Conservation (phyloP, 2,113 vertebrate species). For the Indicator maculatus region DNA sequence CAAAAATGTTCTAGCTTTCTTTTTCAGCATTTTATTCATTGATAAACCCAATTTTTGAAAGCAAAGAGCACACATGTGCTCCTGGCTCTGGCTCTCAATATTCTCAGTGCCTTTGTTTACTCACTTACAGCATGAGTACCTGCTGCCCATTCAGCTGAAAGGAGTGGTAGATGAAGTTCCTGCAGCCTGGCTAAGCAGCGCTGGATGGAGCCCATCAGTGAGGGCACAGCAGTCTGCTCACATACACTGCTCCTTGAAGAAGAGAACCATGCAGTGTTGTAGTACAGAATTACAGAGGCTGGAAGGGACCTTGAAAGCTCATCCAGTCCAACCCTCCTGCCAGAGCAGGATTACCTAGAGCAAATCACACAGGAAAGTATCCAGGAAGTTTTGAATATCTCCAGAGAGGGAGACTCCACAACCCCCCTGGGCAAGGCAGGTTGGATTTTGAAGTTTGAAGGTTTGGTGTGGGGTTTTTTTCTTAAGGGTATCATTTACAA, state of each 20-base stretch:
- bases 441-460: not conserved
- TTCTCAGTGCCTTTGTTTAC: not conserved
- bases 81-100: not conserved
- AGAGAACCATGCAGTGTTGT: not conserved
- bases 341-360: no score
- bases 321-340: no score
- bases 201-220: not conserved
- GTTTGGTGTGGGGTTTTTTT: no score
- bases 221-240: not conserved
- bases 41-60: not conserved
- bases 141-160: not conserved
- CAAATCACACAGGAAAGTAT: no score
- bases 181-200: not conserved
- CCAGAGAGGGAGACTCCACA: no score
- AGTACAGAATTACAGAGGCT: no score
- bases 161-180: not conserved
- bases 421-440: no score
- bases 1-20: not conserved
- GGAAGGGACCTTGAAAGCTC: no score
- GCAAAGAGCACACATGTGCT: not conserved
- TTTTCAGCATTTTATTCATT: not conserved
- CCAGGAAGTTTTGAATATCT: not conserved
- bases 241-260: fast-evolving
- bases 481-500: not conserved
- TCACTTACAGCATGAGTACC: not conserved